Percentiles rank a stretch among this genome's conserved stretches.
Conservation (phyloP, 2,888 invertebrate genomes). For the Drosophila percnosoma region DNA sequence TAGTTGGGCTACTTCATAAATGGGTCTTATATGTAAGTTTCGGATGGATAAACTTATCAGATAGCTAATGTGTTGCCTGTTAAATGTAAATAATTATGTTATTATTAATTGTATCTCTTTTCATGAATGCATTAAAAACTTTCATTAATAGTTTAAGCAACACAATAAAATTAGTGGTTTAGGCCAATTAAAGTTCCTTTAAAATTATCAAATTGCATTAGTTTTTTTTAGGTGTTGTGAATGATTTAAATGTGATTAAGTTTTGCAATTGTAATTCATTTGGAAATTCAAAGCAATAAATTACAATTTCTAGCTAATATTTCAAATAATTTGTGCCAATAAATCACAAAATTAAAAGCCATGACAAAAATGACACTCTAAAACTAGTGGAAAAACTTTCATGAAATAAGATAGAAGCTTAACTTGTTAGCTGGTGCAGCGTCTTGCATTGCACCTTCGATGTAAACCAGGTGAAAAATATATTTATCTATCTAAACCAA, state of each 20-base stretch:
- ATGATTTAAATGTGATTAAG: background rate
- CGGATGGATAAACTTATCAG: background rate
- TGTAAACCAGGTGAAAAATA: slow-evolving; percentile 12
- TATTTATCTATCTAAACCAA: slow-evolving; percentile 39
- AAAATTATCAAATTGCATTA: background rate
- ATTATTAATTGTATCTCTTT: background rate
- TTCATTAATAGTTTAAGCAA: background rate
- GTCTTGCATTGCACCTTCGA: background rate
- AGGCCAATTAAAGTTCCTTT: background rate
- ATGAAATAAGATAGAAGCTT: background rate
- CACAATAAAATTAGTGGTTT: background rate
- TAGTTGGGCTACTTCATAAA: slow-evolving; percentile 30
- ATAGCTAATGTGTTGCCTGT: background rate
- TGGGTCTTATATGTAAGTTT: slow-evolving; percentile 36
- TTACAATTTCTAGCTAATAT: background rate
- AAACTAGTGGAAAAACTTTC: background rate
- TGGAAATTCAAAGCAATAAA: background rate
- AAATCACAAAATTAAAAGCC: background rate
- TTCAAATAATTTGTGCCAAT: background rate
- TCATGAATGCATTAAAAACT: background rate
- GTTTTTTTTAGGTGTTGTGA: background rate
- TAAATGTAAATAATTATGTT: background rate
- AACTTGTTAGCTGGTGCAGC: slow-evolving; percentile 20
- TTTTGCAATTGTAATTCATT: background rate
- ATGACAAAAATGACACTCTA: background rate